phyloP scores from a whole-genome alignment of 64 coral and sea anemone species.

The Montipora cactus region DNA sequence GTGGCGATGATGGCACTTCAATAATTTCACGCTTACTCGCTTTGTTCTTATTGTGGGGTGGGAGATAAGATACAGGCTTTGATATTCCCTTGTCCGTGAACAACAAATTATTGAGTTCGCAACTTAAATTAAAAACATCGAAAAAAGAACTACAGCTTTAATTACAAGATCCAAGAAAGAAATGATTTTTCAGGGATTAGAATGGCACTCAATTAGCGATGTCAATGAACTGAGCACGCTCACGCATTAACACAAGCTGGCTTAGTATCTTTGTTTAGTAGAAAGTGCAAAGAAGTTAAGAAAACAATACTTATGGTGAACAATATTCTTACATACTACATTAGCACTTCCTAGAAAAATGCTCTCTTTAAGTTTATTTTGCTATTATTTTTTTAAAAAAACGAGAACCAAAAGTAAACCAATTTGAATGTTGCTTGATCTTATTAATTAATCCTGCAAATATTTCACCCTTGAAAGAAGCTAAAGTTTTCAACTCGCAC shows the following conservation, averaged over 20 bases:
- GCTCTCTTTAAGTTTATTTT: too few relatives aligned
- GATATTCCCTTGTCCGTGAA: neutral
- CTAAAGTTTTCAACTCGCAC: too few relatives aligned
- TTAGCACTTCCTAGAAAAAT: too few relatives aligned
- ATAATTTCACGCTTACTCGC: slow-evolving; percentile 27
- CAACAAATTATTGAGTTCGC: neutral
- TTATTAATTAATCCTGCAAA: too few relatives aligned
- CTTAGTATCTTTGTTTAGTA: neutral
- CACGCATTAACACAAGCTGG: neutral
- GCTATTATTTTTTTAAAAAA: too few relatives aligned
- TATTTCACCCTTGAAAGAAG: too few relatives aligned
- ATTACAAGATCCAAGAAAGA: slow-evolving; percentile 44
- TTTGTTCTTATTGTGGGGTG: slow-evolving; percentile 15
- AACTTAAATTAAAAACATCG: slow-evolving; percentile 38
- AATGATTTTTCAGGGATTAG: neutral
- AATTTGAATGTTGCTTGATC: too few relatives aligned
- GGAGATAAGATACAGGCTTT: neutral
- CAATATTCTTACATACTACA: too few relatives aligned
- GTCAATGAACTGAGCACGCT: slow-evolving; percentile 14
- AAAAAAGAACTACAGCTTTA: neutral
- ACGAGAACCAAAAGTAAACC: too few relatives aligned
- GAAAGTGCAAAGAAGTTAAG: too few relatives aligned
- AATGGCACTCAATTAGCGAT: slow-evolving; percentile 14
- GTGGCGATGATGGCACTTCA: slow-evolving; percentile 7
- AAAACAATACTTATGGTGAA: too few relatives aligned